Evolutionary conservation across 2,888 invertebrate species (phyloP), one percentile per base, ranked within the genome.

Genomic region (Emmelina monodactyla): DNA sequence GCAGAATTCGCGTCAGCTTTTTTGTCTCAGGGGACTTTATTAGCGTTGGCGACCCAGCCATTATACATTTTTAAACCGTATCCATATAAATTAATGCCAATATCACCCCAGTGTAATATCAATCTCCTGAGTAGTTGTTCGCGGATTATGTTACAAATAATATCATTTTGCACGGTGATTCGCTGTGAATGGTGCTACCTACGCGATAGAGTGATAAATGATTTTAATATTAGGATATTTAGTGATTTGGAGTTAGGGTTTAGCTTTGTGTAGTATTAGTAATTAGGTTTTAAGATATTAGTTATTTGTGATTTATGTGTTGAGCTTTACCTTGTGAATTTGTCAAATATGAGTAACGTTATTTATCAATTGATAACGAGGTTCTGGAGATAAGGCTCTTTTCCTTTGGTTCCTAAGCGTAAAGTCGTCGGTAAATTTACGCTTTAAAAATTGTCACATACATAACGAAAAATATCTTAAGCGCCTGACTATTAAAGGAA

Each of bases 11-110:
- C 45, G 51, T 44, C 49, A 42, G 48, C 53, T 52, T 54, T 52
- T 53, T 49, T 54, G 44, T 49, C 73, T 60, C 72, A 25, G 41
- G 76, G 62, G 79, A 62, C 66, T 63, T 73, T 73, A 79, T 79
- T 79, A 79, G 75, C 58, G 66, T 54, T 57, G 59, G 49, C 62
- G 56, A 62, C 63, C 63, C 62, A 61, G 59, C 68, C 68, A 75
- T 78, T 79, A 76, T 78, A 75, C 73, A 76, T 76, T 79, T 79
- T 79, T 79, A 78, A 76, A 79, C 70, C 76, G 75, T 76, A 73
- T 70, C 76, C 75, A 76, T 78, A 79, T 78, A 79, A 78, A 79
- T 79, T 79, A 78, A 76, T 75, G 79, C 67, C 76, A 68, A 75
- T 70, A 65, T 65, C 66, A 71, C 78, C 78, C 78, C 52, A 65